Percentiles rank a stretch among this genome's conserved stretches.
Conservation (phyloP, 2,888 invertebrate species). For the Acanthosepion esculentum region DNA sequence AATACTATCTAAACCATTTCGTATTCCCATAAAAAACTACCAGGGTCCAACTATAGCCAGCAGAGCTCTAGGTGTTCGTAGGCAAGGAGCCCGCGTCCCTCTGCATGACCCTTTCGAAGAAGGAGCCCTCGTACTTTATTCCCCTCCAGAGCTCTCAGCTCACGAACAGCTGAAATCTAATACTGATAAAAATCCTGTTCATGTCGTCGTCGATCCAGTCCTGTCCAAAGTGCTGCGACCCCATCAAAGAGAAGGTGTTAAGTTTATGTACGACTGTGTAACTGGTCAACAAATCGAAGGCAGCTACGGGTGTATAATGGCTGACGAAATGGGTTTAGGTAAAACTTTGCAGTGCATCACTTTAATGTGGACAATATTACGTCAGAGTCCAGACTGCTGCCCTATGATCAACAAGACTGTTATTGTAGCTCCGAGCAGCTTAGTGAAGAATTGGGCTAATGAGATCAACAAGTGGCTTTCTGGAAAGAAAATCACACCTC, state of each 20-base stretch:
- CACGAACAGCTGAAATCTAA: slow-evolving; percentile 90
- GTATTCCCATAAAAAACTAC: slow-evolving; percentile 94
- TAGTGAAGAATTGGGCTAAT: slow-evolving; percentile 99
- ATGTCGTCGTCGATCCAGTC: slow-evolving; percentile 97
- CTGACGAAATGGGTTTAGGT: slow-evolving; percentile 99
- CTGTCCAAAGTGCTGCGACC: slow-evolving; percentile 92
- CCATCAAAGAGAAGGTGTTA: slow-evolving; percentile 98
- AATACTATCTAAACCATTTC: slow-evolving; percentile 88
- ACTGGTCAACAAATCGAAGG: slow-evolving; percentile 90
- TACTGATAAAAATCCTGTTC: slow-evolving; percentile 83
- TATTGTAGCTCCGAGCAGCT: slow-evolving; percentile 96
- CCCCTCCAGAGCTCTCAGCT: slow-evolving; percentile 87
- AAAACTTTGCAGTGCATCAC: slow-evolving; percentile 99
- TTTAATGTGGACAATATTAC: slow-evolving; percentile 92
- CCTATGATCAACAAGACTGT: slow-evolving; percentile 93
- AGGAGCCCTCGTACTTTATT: slow-evolving; percentile 90
- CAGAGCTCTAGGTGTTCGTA: slow-evolving; percentile 87
- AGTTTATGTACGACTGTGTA: slow-evolving; percentile 99
- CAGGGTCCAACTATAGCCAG: slow-evolving; percentile 81
- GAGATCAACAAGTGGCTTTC: slow-evolving; percentile 98
- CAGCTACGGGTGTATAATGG: slow-evolving; percentile 98
- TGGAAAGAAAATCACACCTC: slow-evolving; percentile 85
- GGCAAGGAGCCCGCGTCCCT: slow-evolving; percentile 81
- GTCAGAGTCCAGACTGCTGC: slow-evolving; percentile 93
- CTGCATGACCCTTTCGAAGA: slow-evolving; percentile 94